These are phyloP conservation scores for Metellina segmentata DNA, from an alignment of 2,888 invertebrate species.

Conservation along the genomic window DNA sequence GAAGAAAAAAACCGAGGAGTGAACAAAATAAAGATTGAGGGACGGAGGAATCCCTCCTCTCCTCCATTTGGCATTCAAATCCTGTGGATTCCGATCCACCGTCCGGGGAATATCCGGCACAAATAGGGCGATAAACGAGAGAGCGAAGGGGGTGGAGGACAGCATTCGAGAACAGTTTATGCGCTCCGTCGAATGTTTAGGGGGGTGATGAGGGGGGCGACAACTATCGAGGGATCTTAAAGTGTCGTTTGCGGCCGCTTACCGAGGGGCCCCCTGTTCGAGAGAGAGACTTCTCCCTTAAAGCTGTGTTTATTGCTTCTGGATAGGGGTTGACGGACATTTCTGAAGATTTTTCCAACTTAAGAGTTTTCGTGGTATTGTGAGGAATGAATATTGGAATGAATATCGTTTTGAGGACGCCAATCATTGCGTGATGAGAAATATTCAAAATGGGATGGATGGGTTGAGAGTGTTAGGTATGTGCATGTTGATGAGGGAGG, in stretches of 20 bases:
- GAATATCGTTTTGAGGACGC: conserved; percentile 21
- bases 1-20: not conserved
- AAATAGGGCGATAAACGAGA: conserved; percentile 63
- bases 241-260: conserved; percentile 65
- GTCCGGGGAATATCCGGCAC: conserved; percentile 49
- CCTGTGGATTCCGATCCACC: conserved; percentile 50
- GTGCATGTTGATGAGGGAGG: not conserved
- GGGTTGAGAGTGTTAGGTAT: not conserved
- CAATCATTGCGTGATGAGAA: not conserved
- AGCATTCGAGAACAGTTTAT: conserved; percentile 51
- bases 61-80: conserved; percentile 68
- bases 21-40: not conserved
- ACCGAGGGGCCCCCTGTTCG: conserved; percentile 13
- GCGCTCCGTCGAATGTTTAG: conserved; percentile 61
- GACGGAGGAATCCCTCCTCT: not conserved
- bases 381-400: conserved; percentile 42
- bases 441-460: not conserved
- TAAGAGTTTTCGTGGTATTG: conserved; percentile 4
- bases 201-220: conserved; percentile 37
- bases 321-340: conserved; percentile 10
- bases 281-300: not conserved
- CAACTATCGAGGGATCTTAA: conserved; percentile 63
- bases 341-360: conserved; percentile 26
- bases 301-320: conserved; percentile 51
- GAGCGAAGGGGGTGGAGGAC: conserved; percentile 1